phyloP scores from a whole-genome alignment of 2,113 vertebrate genomes.

The Pelmatolapia mariae region DNA sequence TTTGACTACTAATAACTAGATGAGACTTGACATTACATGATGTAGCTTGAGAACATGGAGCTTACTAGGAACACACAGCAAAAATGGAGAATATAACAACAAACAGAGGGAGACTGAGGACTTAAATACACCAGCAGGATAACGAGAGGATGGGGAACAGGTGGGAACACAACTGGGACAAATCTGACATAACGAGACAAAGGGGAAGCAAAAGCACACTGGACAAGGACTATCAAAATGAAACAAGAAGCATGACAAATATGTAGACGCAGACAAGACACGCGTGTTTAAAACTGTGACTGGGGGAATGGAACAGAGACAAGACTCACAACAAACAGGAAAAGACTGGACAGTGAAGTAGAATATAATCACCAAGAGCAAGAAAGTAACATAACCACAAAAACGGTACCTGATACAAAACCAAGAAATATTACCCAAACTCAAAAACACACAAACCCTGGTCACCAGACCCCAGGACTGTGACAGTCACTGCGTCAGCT shows the following conservation, averaged over 20 bases:
- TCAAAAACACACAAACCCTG: background rate
- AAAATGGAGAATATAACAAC: background rate
- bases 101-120: too few relatives aligned
- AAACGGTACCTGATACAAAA: background rate
- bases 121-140: too few relatives aligned
- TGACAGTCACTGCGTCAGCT: background rate
- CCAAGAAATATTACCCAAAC: background rate
- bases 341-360: background rate
- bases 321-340: background rate
- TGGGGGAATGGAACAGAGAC: rapidly evolving
- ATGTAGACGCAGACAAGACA: rapidly evolving
- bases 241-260: rapidly evolving
- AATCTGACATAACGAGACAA: background rate
- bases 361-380: background rate
- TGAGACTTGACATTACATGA: rapidly evolving
- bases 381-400: rapidly evolving
- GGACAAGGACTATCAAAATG: background rate
- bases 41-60: background rate
- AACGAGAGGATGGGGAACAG: background rate
- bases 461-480: background rate
- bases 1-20: background rate
- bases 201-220: rapidly evolving
- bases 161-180: background rate
- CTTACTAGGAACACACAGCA: background rate
- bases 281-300: background rate